phyloP scores from a whole-genome alignment of 2,888 invertebrate genomes.

The Chesias legatella region DNA sequence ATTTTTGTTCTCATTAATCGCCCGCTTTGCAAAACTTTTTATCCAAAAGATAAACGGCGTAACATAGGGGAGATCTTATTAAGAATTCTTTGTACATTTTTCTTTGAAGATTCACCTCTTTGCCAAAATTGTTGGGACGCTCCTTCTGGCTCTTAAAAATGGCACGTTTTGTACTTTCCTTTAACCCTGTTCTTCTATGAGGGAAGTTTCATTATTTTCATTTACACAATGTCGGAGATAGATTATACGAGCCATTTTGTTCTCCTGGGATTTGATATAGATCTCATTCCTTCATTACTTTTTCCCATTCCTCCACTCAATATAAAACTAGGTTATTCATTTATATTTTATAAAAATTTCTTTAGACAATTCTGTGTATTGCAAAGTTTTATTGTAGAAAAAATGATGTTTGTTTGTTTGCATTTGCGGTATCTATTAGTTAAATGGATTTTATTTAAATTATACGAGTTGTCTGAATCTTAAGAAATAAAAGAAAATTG shows the following conservation, averaged over 20 bases:
- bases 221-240: conserved; percentile 41
- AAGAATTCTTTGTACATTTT: conserved; percentile 34
- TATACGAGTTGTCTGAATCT: too few species aligned
- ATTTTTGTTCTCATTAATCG: conserved; percentile 29
- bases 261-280: conserved; percentile 37
- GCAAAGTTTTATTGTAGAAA: too few species aligned
- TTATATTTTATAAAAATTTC: too few species aligned
- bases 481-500: too few species aligned
- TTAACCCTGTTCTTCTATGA: conserved; percentile 29
- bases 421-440: too few species aligned
- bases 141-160: conserved; percentile 28
- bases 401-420: too few species aligned
- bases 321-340: too few species aligned
- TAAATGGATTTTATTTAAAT: too few species aligned
- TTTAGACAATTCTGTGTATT: too few species aligned
- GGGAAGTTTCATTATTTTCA: conserved; percentile 44
- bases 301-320: too few species aligned
- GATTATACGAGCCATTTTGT: conserved; percentile 44
- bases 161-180: conserved; percentile 36
- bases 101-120: conserved; percentile 30
- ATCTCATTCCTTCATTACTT: conserved; percentile 41
- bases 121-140: conserved; percentile 24
- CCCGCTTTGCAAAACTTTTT: conserved; percentile 26
- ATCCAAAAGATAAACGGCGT: conserved; percentile 31
- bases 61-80: conserved; percentile 31